These are phyloP conservation scores for Acanthopagrus latus DNA, from an alignment of 2,797 vertebrate genomes.

Conservation along the genomic window DNA sequence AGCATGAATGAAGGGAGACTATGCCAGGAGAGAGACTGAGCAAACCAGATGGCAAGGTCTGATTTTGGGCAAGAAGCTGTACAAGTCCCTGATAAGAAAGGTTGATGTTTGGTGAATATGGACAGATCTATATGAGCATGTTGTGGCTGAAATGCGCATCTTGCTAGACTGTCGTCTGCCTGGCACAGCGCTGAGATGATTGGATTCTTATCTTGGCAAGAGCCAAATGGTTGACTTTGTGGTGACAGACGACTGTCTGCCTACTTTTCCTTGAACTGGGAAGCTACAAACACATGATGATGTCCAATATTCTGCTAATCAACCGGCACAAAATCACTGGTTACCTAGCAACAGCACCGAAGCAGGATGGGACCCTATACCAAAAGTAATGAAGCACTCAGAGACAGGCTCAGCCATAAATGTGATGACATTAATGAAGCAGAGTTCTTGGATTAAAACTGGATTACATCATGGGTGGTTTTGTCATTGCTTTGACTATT, in stretches of 20 bases:
- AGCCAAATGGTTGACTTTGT: constrained; percentile 9
- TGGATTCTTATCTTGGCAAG: constrained; percentile 19
- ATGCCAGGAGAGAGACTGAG: constrained; percentile 12
- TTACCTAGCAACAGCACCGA: constrained; percentile 62
- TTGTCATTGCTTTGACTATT: background rate
- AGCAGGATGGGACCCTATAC: constrained; percentile 36
- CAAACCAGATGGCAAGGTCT: constrained; percentile 29
- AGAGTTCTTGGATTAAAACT: constrained; percentile 12
- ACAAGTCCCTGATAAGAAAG: background rate
- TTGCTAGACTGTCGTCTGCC: constrained; percentile 11
- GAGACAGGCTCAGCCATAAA: constrained; percentile 21
- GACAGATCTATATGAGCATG: constrained; percentile 19
- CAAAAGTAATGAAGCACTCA: constrained; percentile 38
- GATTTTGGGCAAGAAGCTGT: constrained; percentile 12
- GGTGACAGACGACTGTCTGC: constrained; percentile 28
- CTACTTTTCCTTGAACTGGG: constrained; percentile 37
- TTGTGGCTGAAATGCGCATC: constrained; percentile 21
- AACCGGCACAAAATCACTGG: constrained; percentile 29
- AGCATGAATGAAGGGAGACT: background rate
- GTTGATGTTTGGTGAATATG: constrained; percentile 10
- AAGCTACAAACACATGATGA: constrained; percentile 31
- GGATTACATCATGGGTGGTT: constrained; percentile 23
- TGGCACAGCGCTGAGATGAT: background rate
- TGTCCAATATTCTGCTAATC: constrained; percentile 40
- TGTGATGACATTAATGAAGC: constrained; percentile 36